Base-by-base conservation (phyloP, 64 coral and sea anemone species). In the Stichodactyla helianthus region DNA sequence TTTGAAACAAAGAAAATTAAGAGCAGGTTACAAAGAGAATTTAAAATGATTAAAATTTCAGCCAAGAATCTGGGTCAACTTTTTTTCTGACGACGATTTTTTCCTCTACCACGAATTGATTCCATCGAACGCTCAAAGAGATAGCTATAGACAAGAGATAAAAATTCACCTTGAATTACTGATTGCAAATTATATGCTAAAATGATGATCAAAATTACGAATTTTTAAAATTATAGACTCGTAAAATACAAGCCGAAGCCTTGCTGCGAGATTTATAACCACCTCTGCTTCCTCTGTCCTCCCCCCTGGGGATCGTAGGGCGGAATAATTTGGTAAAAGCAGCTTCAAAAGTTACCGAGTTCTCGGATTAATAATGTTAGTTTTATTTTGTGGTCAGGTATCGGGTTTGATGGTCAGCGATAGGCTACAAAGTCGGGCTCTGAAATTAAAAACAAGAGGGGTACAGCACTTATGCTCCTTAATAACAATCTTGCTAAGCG, bases 1-100 rank as follows among this genome's bases (percentile, higher is more conserved):
- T 31, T 79, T 79, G 50, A 50, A 79, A 79, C 77, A 79, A 79
- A 79, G 77, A 19, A 17, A 79, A 79, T 79, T 31, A 51, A 9
- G 11, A 79, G 11, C 77, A 50, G 27, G 77, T 79, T 52, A 50
- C 8, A 79, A 79, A 79, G 31, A 51, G 14, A 51, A 50, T 8
- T 79, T 65, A 59, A 12, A 65, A 65, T 44, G 35, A 65, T 65
- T 65, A 22, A 65, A 65, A 65, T 23, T 65, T 44, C 35, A 44
- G 35, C 35, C 35, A 44, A 44, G 22, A 65, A 65, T 5, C 62
- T 16, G 35, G 35, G 35, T 44, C 35, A 44, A 44, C 35, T 44
- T 44, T 44, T 44, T 44, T 44, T 3, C 1, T n/a, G n/a, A n/a
- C 35, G 35, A 44, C 35, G 35, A 44, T 44, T 44, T 44, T 44